Evolutionary conservation across 2,113 vertebrate species (phyloP).

Genomic region (Diadophis punctatus): DNA sequence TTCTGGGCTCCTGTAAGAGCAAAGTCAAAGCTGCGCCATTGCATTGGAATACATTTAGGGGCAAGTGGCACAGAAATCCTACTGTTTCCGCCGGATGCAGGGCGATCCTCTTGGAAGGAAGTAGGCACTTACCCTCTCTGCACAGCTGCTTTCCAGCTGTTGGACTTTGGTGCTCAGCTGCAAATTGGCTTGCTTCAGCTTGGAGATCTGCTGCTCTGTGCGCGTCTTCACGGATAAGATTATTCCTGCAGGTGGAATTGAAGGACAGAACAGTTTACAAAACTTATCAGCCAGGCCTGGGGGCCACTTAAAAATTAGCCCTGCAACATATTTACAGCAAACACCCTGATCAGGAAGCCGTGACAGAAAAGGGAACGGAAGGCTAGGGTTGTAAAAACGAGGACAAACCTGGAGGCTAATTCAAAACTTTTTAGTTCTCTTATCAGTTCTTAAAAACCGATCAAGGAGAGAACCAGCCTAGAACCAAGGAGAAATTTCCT

Average conservation of each 20-base stretch:
- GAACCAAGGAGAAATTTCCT: background rate
- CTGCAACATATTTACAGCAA: background rate
- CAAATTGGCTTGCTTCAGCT: conserved; percentile 84
- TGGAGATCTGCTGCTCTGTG: conserved; percentile 78
- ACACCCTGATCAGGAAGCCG: background rate
- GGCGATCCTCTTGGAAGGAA: background rate
- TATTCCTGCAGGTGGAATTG: conserved; percentile 73
- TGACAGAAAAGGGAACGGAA: background rate
- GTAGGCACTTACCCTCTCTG: conserved; percentile 75
- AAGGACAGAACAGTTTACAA: background rate
- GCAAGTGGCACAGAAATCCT: background rate
- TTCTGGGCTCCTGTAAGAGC: background rate
- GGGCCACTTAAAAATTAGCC: background rate
- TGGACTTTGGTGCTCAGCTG: conserved; percentile 77
- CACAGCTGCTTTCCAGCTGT: conserved; percentile 77
- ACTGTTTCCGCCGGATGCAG: background rate
- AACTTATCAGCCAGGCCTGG: background rate
- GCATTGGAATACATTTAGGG: background rate
- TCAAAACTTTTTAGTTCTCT: background rate
- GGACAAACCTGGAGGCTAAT: background rate
- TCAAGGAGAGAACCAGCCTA: background rate
- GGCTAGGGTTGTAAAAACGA: background rate
- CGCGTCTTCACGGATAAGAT: conserved; percentile 88
- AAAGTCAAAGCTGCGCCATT: background rate
- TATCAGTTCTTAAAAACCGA: background rate